Percentiles rank a stretch among this genome's conserved stretches.
Evolutionary conservation across 2,888 invertebrate genomes (phyloP).

Genomic region (Sabatieria punctata): DNA sequence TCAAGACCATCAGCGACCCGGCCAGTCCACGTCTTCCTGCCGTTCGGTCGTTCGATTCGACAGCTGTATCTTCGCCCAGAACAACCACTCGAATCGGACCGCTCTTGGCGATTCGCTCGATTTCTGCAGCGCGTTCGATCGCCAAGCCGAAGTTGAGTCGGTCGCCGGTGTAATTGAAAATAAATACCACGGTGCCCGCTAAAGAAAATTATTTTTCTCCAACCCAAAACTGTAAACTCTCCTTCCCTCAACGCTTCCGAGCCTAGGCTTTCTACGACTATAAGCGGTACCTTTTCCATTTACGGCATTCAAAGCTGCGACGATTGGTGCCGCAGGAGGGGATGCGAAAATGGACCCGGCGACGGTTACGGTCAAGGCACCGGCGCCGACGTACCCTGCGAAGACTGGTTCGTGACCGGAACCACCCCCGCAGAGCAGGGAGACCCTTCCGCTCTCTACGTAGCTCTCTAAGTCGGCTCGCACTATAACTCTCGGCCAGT

Average conservation of each 20-base stretch:
- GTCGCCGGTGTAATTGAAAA: constrained; percentile 61
- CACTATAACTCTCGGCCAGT: no score
- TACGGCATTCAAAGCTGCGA: constrained; percentile 42
- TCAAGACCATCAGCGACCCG: constrained; percentile 42
- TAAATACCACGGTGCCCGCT: constrained; percentile 50
- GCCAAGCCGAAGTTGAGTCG: constrained; percentile 66
- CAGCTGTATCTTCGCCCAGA: constrained; percentile 53
- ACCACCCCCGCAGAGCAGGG: constrained; percentile 55
- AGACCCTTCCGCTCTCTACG: constrained; percentile 39
- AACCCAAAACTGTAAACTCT: no score
- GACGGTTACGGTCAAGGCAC: constrained; percentile 60
- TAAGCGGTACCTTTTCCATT: constrained; percentile 11
- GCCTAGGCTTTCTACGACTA: no score
- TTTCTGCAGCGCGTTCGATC: constrained; percentile 51
- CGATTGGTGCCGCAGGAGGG: constrained; percentile 51
- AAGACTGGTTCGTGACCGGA: constrained; percentile 59
- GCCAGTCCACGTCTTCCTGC: constrained; percentile 47
- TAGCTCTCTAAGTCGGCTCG: constrained; percentile 35
- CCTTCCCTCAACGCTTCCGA: no score
- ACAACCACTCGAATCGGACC: constrained; percentile 42
- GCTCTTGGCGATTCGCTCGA: constrained; percentile 32
- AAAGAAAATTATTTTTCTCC: no score
- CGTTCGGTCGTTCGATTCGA: constrained; percentile 34
- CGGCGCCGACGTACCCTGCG: constrained; percentile 55
- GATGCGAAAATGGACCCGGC: constrained; percentile 58